Evolutionary conservation across 2,797 vertebrate genomes (phyloP), one percentile per base, ranked within the genome.

Genomic region (Centroberyx gerrardi): DNA sequence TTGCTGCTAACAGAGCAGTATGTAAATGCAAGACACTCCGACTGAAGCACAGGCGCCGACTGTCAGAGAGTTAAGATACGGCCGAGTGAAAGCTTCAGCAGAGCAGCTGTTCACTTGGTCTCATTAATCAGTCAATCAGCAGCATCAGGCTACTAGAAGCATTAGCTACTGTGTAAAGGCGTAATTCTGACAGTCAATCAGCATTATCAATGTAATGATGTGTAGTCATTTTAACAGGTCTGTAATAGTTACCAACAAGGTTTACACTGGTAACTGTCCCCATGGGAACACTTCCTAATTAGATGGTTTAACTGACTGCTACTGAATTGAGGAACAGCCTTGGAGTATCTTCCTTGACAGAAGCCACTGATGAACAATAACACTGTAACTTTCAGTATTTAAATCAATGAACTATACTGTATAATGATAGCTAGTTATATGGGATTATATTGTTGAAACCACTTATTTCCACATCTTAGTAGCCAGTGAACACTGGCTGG

Each of bases 121-220:
- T 59, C 5, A 64, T 73, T 49, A 33, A 68, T 65, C 38, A 75
- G 38, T 62, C 31, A 51, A 33, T 14, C 3, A 31, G 53, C 6
- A 48, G 61, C 49, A 2, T 56, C 28, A 52, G 49, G 22, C 28
- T 36, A 22, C 69, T 33, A 54, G 12, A 72, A 90, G 81, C 69
- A 62, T 68, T 53, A 71, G 36, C 40, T 68, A 76, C 33, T 54
- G 82, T 1, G 68, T 73, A 68, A 38, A 76, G 33, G 62, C 12
- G 6, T 17, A 40, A 53, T 22, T 72, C 58, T 68, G 93, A 94
- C 95, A 93, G 86, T 94, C 95, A 94, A 91, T 95, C 94, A 95
- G 95, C 94, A 95, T 79, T 72, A 70, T 68, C 46, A 74, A 68
- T 7, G 52, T 12, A 55, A 62, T 5, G 0, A 40, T 44, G 29